Conservation (phyloP, 2,797 vertebrate genomes). For the Ceyx erithaca region DNA sequence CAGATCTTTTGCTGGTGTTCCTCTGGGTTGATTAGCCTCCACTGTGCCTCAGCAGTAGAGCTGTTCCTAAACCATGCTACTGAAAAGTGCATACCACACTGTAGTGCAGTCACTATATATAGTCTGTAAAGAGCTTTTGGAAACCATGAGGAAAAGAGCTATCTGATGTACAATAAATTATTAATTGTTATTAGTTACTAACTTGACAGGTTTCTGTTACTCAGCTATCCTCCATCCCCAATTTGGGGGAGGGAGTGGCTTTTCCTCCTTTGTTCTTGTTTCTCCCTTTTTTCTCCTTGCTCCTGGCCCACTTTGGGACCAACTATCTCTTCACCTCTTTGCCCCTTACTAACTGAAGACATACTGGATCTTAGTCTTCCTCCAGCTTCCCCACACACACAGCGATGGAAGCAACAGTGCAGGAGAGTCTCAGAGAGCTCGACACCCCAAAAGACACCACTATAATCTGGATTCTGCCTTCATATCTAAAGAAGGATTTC, state of each 20-base stretch:
- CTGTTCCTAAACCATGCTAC: constrained; percentile 28
- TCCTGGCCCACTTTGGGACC: not conserved
- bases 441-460: not conserved
- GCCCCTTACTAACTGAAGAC: not conserved
- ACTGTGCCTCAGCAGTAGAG: constrained; percentile 6
- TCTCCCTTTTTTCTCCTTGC: not conserved
- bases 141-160: constrained; percentile 67
- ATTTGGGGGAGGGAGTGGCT: not conserved
- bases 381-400: not conserved
- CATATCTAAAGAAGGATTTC: not conserved
- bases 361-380: not conserved
- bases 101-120: constrained; percentile 64
- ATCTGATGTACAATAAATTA: constrained; percentile 69
- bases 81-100: constrained; percentile 54
- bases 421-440: not conserved
- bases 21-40: not conserved
- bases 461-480: not conserved
- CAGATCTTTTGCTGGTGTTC: not conserved
- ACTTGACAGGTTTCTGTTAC: constrained; percentile 51
- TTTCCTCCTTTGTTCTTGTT: not conserved
- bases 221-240: not conserved
- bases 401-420: not conserved
- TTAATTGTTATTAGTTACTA: constrained; percentile 65
- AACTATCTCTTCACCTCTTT: not conserved
- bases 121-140: constrained; percentile 69